These are phyloP conservation scores for Synanthedon vespiformis DNA, from an alignment of 2,888 invertebrate genomes.

Conservation along the genomic window DNA sequence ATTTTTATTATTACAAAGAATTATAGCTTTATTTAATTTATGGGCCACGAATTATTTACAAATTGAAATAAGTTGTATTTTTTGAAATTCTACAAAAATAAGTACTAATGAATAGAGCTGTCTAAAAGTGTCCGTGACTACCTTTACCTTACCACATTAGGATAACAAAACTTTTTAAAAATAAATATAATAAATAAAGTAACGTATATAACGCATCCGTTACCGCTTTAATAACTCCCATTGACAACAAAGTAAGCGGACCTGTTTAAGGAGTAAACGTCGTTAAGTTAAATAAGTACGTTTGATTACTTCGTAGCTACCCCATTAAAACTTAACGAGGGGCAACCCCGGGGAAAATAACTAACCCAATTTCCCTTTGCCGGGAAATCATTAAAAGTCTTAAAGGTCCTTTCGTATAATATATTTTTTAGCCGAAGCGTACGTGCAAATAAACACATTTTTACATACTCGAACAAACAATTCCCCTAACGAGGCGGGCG, in stretches of 20 bases:
- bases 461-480: constrained; percentile 71
- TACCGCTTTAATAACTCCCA: constrained; percentile 38
- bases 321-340: constrained; percentile 72
- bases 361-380: constrained; percentile 72
- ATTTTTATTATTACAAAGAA: no score
- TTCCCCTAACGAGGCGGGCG: constrained; percentile 65
- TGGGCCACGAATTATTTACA: no score
- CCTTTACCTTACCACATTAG: no score
- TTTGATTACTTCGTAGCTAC: constrained; percentile 69
- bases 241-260: constrained; percentile 56
- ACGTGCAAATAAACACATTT: constrained; percentile 72
- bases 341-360: constrained; percentile 69
- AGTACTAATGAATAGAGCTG: no score
- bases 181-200: not conserved
- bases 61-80: no score
- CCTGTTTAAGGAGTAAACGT: constrained; percentile 40
- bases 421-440: constrained; percentile 61
- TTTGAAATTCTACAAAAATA: no score
- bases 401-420: constrained; percentile 70
- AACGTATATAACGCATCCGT: not conserved
- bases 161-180: not conserved
- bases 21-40: no score
- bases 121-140: no score
- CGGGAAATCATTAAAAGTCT: constrained; percentile 72
- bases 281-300: constrained; percentile 69